Evolutionary conservation across 2,888 invertebrate species (phyloP).

Genomic region (Thymelicus acteon): DNA sequence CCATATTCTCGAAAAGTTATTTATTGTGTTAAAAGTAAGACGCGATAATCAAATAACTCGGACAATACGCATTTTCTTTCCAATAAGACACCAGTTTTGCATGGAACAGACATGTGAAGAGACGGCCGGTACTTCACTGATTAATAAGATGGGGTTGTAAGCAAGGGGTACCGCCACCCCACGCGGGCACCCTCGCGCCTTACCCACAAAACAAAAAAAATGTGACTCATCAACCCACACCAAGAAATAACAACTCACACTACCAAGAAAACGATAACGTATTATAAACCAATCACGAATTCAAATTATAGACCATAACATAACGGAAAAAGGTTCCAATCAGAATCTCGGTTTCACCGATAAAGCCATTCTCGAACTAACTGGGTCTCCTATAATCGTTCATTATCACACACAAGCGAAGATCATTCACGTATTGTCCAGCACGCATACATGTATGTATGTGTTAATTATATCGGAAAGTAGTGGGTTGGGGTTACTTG

Average conservation of each 20-base stretch:
- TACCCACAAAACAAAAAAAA: constrained; percentile 86
- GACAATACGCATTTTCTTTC: constrained; percentile 55
- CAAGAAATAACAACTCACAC: constrained; percentile 69
- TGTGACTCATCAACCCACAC: constrained; percentile 86
- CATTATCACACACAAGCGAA: constrained; percentile 80
- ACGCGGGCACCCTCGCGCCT: constrained; percentile 79
- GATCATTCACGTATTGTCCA: constrained; percentile 73
- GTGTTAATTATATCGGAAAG: constrained; percentile 85
- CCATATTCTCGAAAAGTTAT: neutral
- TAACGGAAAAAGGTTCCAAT: constrained; percentile 64
- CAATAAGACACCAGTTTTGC: constrained; percentile 70
- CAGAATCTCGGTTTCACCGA: constrained; percentile 42
- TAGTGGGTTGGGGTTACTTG: constrained; percentile 83
- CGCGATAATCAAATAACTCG: constrained; percentile 14
- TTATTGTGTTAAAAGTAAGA: neutral
- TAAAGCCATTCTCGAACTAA: constrained; percentile 65
- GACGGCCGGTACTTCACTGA: constrained; percentile 83
- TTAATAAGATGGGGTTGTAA: constrained; percentile 85
- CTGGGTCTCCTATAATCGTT: constrained; percentile 82
- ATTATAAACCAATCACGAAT: constrained; percentile 58
- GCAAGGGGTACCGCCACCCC: constrained; percentile 77
- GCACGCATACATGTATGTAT: constrained; percentile 76
- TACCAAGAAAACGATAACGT: constrained; percentile 55
- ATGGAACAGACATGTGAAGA: constrained; percentile 81
- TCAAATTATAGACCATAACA: constrained; percentile 70